Percentiles rank a stretch among this genome's conserved stretches.
Conservation (phyloP, 1,140 invertebrate genomes). For the Aleiodes sp. region DNA sequence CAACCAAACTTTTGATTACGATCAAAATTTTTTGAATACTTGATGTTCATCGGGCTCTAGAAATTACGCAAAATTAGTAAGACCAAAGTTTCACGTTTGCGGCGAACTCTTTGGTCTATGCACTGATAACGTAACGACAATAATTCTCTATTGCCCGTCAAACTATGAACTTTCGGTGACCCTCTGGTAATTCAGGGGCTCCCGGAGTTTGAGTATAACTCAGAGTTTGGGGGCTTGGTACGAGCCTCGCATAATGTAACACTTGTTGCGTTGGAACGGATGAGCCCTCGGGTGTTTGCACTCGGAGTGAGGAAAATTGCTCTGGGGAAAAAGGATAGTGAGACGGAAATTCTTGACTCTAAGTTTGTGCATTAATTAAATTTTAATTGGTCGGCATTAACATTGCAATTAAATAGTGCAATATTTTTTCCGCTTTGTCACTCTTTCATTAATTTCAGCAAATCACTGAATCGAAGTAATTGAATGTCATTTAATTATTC, state of each 20-base stretch:
- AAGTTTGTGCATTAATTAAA: not conserved
- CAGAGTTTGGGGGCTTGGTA: not conserved
- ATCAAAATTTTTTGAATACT: no score
- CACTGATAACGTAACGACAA: no score
- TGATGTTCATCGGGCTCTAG: no score
- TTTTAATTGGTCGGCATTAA: not conserved
- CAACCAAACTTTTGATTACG: no score
- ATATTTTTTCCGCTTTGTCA: no score
- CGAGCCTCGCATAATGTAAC: not conserved
- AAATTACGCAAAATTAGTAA: no score
- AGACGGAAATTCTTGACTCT: not conserved
- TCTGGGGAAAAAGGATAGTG: not conserved
- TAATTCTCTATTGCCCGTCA: not conserved
- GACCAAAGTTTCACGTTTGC: no score
- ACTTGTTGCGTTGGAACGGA: not conserved
- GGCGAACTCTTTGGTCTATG: no score
- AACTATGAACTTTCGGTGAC: not conserved
- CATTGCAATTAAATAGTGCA: not conserved
- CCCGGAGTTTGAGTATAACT: not conserved
- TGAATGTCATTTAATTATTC: not conserved
- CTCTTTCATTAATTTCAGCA: no score
- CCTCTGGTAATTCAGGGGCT: not conserved
- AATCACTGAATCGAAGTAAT: not conserved
- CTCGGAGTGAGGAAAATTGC: not conserved
- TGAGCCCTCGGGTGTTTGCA: no score